Conservation (phyloP, 1,140 invertebrate genomes). For the Metaphire vulgaris region DNA sequence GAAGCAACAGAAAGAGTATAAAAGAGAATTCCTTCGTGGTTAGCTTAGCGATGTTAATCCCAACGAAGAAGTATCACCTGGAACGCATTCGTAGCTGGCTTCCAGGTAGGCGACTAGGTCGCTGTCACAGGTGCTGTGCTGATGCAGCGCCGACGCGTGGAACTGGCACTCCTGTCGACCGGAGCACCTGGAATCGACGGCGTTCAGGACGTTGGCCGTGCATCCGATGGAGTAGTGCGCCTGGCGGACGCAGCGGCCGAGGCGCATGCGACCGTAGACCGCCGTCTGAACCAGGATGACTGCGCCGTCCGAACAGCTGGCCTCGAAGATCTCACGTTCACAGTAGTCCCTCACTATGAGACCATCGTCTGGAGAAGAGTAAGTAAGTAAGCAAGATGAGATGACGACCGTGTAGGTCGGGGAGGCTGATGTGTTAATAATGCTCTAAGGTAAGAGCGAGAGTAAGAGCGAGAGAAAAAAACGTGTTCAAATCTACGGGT, state of each 20-base stretch:
- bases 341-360: conserved; percentile 17
- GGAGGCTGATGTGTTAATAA: too few relatives aligned
- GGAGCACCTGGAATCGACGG: not conserved
- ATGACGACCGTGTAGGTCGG: too few relatives aligned
- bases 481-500: too few relatives aligned
- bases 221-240: conserved; percentile 17
- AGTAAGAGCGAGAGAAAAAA: too few relatives aligned
- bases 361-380: too few relatives aligned
- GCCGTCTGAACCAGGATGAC: conserved; percentile 8
- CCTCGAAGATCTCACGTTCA: conserved; percentile 19
- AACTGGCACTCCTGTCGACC: conserved; percentile 10
- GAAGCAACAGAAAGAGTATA: too few relatives aligned
- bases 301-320: conserved; percentile 7
- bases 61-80: too few relatives aligned
- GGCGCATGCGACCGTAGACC: conserved; percentile 14
- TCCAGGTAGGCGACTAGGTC: conserved; percentile 17
- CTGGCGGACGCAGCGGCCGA: conserved; percentile 6
- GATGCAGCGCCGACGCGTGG: conserved; percentile 13
- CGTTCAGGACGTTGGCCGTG: not conserved
- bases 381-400: too few relatives aligned
- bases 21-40: too few relatives aligned
- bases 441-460: too few relatives aligned
- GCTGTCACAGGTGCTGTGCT: not conserved
- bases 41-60: too few relatives aligned
- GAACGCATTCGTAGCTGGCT: conserved; percentile 18